Percentiles rank a stretch among this genome's conserved stretches.
Evolutionary conservation across 2,113 vertebrate species (phyloP).

Genomic region (Saccopteryx leptura): DNA sequence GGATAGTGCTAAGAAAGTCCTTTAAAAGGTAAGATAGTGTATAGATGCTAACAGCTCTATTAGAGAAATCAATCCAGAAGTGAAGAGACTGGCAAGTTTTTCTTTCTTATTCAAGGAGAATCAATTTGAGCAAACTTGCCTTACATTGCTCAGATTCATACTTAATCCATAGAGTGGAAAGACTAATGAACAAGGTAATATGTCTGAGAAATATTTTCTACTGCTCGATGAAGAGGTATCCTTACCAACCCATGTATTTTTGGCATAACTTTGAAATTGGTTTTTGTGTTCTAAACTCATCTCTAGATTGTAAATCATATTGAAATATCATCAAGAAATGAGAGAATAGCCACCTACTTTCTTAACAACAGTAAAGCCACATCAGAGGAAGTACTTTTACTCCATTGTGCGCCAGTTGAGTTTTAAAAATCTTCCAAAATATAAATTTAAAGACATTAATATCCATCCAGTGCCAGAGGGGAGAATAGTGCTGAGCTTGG

Average conservation of each 20-base stretch:
- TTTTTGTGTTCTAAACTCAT: constrained; percentile 31
- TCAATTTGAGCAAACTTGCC: background rate
- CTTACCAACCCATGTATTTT: background rate
- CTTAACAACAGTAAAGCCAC: background rate
- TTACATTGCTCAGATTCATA: background rate
- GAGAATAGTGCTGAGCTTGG: background rate
- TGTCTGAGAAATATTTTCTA: background rate
- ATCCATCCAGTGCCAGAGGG: background rate
- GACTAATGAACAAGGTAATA: background rate
- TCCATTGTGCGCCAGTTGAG: background rate
- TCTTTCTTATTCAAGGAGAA: constrained; percentile 15
- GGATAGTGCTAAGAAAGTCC: background rate
- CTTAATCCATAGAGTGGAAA: background rate
- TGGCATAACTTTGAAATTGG: background rate
- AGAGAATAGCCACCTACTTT: background rate
- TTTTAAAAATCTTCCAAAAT: background rate
- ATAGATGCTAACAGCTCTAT: background rate
- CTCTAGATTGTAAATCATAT: background rate
- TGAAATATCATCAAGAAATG: constrained; percentile 31
- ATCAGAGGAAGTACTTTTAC: background rate
- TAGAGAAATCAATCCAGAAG: constrained; percentile 9
- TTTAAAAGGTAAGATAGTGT: background rate
- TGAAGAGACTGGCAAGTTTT: background rate
- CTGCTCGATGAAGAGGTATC: background rate
- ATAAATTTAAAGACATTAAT: background rate